Percentiles rank a stretch among this genome's conserved stretches.
These are phyloP conservation scores for Apaloderma vittatum DNA, from an alignment of 2,113 vertebrate species.

Conservation along the genomic window DNA sequence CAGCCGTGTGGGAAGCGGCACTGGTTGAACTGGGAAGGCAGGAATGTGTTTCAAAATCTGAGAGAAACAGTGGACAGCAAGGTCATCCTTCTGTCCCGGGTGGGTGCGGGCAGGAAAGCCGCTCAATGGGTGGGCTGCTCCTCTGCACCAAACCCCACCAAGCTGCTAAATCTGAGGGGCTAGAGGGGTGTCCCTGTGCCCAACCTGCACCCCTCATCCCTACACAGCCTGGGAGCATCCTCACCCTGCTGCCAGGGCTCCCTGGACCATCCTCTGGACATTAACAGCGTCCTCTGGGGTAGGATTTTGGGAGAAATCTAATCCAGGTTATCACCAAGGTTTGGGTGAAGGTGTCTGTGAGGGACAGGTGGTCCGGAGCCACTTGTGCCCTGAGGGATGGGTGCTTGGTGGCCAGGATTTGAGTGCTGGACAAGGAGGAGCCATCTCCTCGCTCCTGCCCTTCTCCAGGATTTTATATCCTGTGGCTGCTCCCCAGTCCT, in stretches of 20 bases:
- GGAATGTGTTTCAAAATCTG: not conserved
- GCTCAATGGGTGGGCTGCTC: not conserved
- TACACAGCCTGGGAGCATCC: not conserved
- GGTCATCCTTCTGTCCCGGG: not conserved
- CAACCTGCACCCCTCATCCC: not conserved
- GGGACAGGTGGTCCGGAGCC: not conserved
- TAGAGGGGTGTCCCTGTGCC: not conserved
- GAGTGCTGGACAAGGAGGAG: not conserved
- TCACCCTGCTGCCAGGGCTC: not conserved
- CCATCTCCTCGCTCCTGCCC: fast-evolving
- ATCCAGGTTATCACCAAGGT: not conserved
- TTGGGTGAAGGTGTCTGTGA: not conserved
- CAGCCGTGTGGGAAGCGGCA: not conserved
- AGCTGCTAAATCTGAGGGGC: not conserved
- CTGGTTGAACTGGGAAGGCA: not conserved
- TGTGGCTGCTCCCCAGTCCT: not conserved
- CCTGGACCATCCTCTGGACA: not conserved
- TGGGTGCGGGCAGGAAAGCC: not conserved
- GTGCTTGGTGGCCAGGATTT: not conserved
- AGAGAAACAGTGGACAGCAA: not conserved
- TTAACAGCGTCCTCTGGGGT: not conserved
- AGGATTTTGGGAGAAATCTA: not conserved
- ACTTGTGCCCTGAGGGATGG: not conserved
- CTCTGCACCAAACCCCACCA: not conserved
- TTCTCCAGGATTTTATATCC: not conserved